Conservation (phyloP, 2,797 vertebrate genomes). For the Liasis olivaceus region DNA sequence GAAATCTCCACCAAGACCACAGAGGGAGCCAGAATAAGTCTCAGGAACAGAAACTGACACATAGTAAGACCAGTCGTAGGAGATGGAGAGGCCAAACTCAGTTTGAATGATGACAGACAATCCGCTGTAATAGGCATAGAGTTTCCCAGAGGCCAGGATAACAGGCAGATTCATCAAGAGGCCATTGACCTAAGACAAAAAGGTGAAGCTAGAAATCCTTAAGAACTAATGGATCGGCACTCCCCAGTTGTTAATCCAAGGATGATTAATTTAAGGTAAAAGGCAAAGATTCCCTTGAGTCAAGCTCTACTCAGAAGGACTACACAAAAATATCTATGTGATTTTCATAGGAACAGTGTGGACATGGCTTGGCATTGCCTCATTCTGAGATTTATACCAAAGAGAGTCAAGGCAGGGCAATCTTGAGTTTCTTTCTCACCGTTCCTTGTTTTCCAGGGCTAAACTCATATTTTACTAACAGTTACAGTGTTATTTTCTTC, state of each 20-base stretch:
- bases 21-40: constrained; percentile 62
- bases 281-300: not conserved
- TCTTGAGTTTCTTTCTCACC: not conserved
- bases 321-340: not conserved
- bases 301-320: not conserved
- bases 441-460: not conserved
- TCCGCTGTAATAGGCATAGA: constrained; percentile 68
- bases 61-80: constrained; percentile 67
- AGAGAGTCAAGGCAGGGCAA: not conserved
- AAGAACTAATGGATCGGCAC: not conserved
- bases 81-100: constrained; percentile 67
- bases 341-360: not conserved
- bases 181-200: constrained; percentile 67
- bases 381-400: not conserved
- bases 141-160: constrained; percentile 48
- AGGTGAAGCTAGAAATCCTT: not conserved
- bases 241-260: not conserved
- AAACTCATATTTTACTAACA: not conserved
- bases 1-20: constrained; percentile 74
- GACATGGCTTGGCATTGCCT: not conserved
- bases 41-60: constrained; percentile 64
- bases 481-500: not conserved
- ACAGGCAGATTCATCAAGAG: constrained; percentile 65
- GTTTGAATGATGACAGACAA: constrained; percentile 64
- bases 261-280: not conserved